These are phyloP conservation scores for Tokudaia tokunoshimensis DNA, from an alignment of 2,797 vertebrate genomes.

Conservation along the genomic window DNA sequence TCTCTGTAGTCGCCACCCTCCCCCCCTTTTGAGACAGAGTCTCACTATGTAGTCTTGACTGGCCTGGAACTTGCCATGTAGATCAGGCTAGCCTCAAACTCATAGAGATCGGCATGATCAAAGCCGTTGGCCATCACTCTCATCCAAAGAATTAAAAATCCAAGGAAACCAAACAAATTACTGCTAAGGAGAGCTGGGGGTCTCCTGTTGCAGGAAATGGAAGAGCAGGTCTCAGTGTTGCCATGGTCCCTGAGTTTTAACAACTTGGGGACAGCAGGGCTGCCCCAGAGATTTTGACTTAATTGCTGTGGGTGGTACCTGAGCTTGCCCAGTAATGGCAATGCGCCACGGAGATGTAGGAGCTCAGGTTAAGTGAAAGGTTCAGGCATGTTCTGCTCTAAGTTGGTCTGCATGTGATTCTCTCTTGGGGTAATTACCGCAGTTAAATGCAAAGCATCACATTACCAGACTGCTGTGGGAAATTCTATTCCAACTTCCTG, in stretches of 20 bases:
- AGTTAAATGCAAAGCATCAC: neutral
- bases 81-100: neutral
- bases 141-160: neutral
- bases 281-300: neutral
- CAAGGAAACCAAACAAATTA: conserved; percentile 7
- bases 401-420: neutral
- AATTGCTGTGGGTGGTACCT: neutral
- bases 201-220: neutral
- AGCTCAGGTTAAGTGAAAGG: neutral
- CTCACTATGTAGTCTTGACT: neutral
- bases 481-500: neutral
- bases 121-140: neutral
- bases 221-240: neutral
- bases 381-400: neutral
- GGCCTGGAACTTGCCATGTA: neutral
- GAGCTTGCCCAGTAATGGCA: neutral
- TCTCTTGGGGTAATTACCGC: neutral
- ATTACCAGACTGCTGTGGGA: neutral
- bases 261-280: neutral
- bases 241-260: neutral
- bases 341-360: neutral
- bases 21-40: neutral
- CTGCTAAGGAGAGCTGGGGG: neutral
- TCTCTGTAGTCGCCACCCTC: neutral
- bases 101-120: neutral